phyloP scores from a whole-genome alignment of 2,113 vertebrate species.

The Genyomyrus donnyi region DNA sequence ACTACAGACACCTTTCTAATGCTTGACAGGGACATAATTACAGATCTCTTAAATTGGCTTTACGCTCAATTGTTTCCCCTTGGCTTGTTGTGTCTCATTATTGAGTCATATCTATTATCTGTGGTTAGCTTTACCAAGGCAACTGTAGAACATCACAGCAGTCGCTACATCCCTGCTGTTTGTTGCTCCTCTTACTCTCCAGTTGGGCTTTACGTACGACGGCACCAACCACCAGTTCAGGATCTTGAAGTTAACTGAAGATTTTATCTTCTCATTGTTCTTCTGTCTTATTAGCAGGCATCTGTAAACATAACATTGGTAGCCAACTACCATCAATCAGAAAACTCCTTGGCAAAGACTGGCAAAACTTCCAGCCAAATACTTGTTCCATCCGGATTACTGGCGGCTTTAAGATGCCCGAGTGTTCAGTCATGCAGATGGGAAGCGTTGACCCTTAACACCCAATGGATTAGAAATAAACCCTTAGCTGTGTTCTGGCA shows the following conservation, averaged over 20 bases:
- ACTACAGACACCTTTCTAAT: background rate
- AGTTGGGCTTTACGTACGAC: background rate
- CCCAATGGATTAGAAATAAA: background rate
- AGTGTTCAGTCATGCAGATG: constrained; percentile 1
- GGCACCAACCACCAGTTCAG: background rate
- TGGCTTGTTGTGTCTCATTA: background rate
- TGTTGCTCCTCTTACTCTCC: background rate
- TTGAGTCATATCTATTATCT: background rate
- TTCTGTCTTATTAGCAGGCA: background rate
- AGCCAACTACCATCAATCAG: background rate
- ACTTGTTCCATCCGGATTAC: background rate
- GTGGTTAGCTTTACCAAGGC: background rate
- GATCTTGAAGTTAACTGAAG: background rate
- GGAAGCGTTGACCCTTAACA: background rate
- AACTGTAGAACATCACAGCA: background rate
- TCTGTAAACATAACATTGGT: background rate
- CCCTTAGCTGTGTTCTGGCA: background rate
- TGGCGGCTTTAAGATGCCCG: background rate
- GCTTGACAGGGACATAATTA: constrained; percentile 5
- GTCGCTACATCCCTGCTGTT: background rate
- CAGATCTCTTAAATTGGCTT: constrained; percentile 1
- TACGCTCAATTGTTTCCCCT: background rate
- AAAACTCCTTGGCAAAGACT: background rate
- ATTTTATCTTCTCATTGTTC: background rate
- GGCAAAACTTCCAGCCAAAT: background rate